Evolutionary conservation across 2,113 vertebrate genomes (phyloP).

Genomic region (Sapayoa aenigma): DNA sequence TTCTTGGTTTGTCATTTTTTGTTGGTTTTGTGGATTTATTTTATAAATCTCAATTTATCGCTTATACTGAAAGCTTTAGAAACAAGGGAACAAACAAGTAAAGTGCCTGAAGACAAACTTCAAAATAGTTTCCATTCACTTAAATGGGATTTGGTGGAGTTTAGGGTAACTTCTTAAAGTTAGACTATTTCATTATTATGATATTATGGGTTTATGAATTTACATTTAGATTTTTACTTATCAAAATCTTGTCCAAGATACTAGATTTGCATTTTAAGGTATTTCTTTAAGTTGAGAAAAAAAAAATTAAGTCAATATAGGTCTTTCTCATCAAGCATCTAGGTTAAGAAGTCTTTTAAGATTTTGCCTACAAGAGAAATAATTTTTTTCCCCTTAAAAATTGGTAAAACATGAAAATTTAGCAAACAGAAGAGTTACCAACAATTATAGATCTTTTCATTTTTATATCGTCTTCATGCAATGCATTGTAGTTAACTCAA

Average conservation of each 20-base stretch:
- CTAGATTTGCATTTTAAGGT: neutral
- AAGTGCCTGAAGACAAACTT: neutral
- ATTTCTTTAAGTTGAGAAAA: neutral
- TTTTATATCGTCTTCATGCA: neutral
- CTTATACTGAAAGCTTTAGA: neutral
- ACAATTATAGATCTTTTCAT: neutral
- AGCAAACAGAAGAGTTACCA: neutral
- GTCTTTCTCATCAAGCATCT: neutral
- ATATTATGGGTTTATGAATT: neutral
- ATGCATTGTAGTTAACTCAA: neutral
- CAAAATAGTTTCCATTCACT: neutral
- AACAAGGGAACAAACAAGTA: neutral
- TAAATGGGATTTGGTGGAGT: neutral
- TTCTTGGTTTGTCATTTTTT: neutral
- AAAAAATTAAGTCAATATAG: neutral
- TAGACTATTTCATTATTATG: neutral
- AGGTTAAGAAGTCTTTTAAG: neutral
- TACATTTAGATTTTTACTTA: neutral
- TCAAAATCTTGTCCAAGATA: neutral
- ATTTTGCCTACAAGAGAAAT: neutral
- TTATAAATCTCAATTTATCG: neutral
- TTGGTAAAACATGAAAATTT: neutral
- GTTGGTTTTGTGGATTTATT: neutral
- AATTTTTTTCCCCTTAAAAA: neutral
- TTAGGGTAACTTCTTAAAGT: neutral